These are phyloP conservation scores for Physocephala rufipes DNA, from an alignment of 2,888 invertebrate species.

Conservation along the genomic window DNA sequence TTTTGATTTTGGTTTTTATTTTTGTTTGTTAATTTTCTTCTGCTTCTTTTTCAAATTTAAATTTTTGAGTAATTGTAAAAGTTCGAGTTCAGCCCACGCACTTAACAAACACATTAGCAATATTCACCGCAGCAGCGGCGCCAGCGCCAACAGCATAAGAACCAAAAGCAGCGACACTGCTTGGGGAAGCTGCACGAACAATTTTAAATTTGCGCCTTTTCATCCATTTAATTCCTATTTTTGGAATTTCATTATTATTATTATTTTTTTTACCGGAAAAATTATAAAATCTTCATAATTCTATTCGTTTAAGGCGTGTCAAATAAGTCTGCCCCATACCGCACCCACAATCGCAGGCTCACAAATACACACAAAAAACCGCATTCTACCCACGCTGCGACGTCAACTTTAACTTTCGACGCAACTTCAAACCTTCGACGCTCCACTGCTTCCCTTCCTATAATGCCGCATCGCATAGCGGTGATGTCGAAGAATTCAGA, in stretches of 20 bases:
- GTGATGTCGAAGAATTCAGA: too few relatives aligned
- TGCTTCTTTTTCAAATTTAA: neutral
- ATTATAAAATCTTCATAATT: conserved; percentile 29
- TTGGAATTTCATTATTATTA: neutral
- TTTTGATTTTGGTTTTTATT: neutral
- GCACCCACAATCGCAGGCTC: neutral
- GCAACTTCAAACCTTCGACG: neutral
- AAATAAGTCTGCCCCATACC: neutral
- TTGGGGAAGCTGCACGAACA: neutral
- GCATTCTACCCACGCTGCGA: neutral
- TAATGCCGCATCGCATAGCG: neutral
- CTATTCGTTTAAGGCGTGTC: conserved; percentile 27
- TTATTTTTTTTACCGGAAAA: conserved; percentile 3
- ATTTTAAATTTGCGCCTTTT: conserved; percentile 13
- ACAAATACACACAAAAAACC: neutral
- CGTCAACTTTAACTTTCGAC: neutral
- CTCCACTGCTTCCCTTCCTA: neutral
- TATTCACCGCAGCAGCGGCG: neutral
- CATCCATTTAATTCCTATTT: conserved; percentile 1
- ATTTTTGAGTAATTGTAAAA: conserved; percentile 35
- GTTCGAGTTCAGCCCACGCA: conserved; percentile 20
- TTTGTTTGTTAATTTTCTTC: neutral
- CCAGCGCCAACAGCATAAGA: too few relatives aligned
- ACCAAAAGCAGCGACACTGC: neutral
- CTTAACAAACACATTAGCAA: neutral